These are phyloP conservation scores for Adelognathus sp. DNA, from an alignment of 2,888 invertebrate species.

Conservation along the genomic window DNA sequence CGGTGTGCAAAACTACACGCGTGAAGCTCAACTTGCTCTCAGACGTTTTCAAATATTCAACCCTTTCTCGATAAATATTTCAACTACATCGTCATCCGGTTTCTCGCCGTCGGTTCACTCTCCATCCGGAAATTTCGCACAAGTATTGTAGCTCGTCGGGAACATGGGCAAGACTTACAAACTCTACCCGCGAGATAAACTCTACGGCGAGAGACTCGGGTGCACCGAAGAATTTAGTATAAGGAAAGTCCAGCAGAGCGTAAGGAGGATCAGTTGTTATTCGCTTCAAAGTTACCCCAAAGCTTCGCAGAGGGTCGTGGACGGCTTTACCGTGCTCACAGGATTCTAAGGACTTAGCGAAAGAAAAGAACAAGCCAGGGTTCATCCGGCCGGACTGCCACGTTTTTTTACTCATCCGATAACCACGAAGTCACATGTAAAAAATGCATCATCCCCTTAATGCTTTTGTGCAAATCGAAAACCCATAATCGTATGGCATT, in stretches of 20 bases:
- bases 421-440: no score
- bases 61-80: constrained; percentile 48
- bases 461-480: no score
- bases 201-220: constrained; percentile 3
- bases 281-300: constrained; percentile 43
- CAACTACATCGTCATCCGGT: constrained; percentile 15
- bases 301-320: constrained; percentile 11
- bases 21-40: constrained; percentile 65
- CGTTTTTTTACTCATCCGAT: background rate
- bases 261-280: constrained; percentile 54
- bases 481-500: no score
- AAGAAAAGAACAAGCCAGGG: constrained; percentile 8
- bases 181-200: constrained; percentile 33
- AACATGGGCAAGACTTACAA: constrained; percentile 49
- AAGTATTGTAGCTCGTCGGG: background rate
- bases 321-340: background rate
- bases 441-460: no score
- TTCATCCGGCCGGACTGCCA: background rate
- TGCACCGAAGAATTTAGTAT: constrained; percentile 34
- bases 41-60: constrained; percentile 72
- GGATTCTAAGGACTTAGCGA: background rate
- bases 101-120: background rate
- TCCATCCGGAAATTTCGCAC: constrained; percentile 15
- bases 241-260: constrained; percentile 40
- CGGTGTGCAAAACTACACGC: background rate